These are phyloP conservation scores for Synchiropus splendidus DNA, from an alignment of 2,113 vertebrate genomes.

Conservation along the genomic window DNA sequence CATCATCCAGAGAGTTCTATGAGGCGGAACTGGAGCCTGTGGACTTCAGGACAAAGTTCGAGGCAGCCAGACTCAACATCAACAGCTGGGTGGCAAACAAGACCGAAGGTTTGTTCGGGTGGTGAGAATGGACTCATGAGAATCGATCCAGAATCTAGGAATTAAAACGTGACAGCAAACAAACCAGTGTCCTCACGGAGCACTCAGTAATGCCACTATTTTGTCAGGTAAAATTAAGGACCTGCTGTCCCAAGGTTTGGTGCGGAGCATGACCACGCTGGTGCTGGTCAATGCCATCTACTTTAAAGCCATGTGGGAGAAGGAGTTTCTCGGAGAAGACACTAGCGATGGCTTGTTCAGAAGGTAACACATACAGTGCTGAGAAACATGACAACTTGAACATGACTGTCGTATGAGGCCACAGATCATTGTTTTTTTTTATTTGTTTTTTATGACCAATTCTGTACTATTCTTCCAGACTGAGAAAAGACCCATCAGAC, in stretches of 20 bases:
- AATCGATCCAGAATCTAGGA: too few relatives aligned
- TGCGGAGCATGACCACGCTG: slow-evolving; percentile 66
- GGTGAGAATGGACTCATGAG: too few relatives aligned
- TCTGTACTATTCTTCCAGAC: slow-evolving; percentile 71
- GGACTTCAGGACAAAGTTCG: slow-evolving; percentile 41
- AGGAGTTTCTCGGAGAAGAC: slow-evolving; percentile 55
- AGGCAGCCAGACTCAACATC: slow-evolving; percentile 54
- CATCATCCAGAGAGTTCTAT: slow-evolving; percentile 49
- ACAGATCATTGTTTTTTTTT: too few relatives aligned
- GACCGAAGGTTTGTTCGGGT: slow-evolving; percentile 52
- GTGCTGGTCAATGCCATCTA: slow-evolving; percentile 90
- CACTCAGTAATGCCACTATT: background rate
- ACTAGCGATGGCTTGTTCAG: slow-evolving; percentile 68
- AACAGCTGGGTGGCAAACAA: slow-evolving; percentile 67
- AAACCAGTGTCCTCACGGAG: background rate
- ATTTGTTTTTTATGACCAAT: too few relatives aligned
- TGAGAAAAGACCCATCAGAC: slow-evolving; percentile 76
- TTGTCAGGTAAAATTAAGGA: slow-evolving; percentile 79
- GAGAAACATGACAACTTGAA: too few relatives aligned
- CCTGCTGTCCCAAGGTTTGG: slow-evolving; percentile 56
- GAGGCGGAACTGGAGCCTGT: slow-evolving; percentile 58
- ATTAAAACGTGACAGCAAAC: background rate
- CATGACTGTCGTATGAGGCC: too few relatives aligned
- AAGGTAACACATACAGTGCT: slow-evolving; percentile 55
- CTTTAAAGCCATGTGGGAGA: slow-evolving; percentile 84